These are phyloP conservation scores for Cynocephalus volans DNA, from an alignment of 2,113 vertebrate species.

Conservation along the genomic window DNA sequence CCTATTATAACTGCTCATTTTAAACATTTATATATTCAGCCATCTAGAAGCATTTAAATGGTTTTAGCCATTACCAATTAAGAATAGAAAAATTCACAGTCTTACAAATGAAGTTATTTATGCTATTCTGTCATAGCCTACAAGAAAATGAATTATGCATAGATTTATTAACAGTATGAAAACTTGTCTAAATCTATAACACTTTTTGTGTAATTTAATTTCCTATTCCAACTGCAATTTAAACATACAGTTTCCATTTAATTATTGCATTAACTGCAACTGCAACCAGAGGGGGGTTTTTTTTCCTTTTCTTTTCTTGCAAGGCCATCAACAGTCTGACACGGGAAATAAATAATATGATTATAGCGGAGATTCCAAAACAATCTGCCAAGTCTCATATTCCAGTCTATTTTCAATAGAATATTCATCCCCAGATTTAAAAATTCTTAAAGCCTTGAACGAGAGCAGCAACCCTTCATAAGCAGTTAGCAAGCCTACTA, in stretches of 20 bases:
- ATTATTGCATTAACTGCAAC: conserved; percentile 76
- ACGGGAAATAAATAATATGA: neutral
- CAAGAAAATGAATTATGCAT: conserved; percentile 85
- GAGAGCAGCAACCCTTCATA: neutral
- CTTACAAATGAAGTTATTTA: conserved; percentile 82
- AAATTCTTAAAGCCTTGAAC: neutral
- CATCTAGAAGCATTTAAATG: conserved; percentile 78
- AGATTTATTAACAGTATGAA: conserved; percentile 81
- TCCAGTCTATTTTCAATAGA: neutral
- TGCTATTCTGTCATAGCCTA: conserved; percentile 80
- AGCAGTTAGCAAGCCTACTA: neutral
- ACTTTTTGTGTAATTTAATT: conserved; percentile 81
- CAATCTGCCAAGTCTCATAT: neutral
- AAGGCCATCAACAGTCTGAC: neutral
- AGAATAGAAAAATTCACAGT: conserved; percentile 72
- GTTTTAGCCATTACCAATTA: conserved; percentile 82
- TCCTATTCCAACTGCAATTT: conserved; percentile 75
- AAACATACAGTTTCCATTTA: conserved; percentile 78
- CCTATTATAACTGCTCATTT: conserved; percentile 76
- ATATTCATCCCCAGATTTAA: neutral
- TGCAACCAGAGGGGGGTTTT: conserved; percentile 19
- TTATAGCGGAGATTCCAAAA: neutral
- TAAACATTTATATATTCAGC: conserved; percentile 82
- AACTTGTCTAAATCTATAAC: conserved; percentile 78
- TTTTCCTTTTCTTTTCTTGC: neutral